Conservation (phyloP, 2,888 invertebrate genomes). For the Homarus gammarus region DNA sequence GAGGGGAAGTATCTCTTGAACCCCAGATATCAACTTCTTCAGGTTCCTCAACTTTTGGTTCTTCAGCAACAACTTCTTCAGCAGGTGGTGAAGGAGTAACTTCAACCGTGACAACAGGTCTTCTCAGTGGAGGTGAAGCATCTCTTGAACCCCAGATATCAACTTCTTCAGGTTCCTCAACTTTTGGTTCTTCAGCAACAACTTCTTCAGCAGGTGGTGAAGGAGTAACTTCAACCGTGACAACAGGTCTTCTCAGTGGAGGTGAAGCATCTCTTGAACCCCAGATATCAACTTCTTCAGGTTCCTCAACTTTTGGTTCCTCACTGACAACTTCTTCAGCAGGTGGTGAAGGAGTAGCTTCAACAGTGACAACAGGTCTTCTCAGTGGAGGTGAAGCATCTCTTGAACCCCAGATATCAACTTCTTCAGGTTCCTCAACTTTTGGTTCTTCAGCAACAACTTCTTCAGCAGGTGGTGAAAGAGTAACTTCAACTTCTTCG, state of each 20-base stretch:
- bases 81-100: neutral
- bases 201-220: slow-evolving; percentile 12
- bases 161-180: neutral
- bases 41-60: neutral
- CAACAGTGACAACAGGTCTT: neutral
- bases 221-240: neutral
- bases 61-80: neutral
- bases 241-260: neutral
- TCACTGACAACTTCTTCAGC: neutral
- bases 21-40: slow-evolving; percentile 54
- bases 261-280: slow-evolving; percentile 42
- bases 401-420: slow-evolving; percentile 52
- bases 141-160: slow-evolving; percentile 1
- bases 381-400: slow-evolving; percentile 35
- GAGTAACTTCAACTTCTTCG: neutral
- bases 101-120: neutral
- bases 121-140: slow-evolving; percentile 15
- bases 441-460: neutral
- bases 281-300: neutral
- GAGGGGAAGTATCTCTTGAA: slow-evolving; percentile 52
- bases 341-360: neutral
- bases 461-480: neutral
- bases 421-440: slow-evolving; percentile 20
- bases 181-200: neutral
- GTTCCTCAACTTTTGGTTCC: neutral